Base-by-base conservation (phyloP, 2,113 vertebrate species). In the Istiophorus platypterus region DNA sequence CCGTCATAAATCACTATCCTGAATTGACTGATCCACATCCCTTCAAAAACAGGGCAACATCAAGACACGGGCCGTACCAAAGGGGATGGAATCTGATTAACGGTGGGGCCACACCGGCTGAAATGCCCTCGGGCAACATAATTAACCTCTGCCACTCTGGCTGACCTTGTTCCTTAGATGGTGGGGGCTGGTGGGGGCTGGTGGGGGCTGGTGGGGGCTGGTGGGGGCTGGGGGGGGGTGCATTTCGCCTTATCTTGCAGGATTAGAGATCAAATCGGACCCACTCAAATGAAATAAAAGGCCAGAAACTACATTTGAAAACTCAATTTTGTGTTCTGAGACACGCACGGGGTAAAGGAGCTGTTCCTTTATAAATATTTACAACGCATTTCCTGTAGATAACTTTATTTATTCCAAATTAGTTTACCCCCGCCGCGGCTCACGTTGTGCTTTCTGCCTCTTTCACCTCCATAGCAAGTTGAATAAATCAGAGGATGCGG, bases 281-380 rank as follows among this genome's bases (percentile, higher is more conserved):
- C 17, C 8, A n/a, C n/a, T 15, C 45, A 37, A 85, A 86, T 59
- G 5, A 71, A 85, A 90, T 77, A 76, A 77, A 59, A n/a, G 56
- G 20, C 41, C 29, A 18, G 74, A 78, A 78, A 70, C 17, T 51
- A 20, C 12, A 67, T 89, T 62, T 34, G n/a, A 8, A 76, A 85
- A 76, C 47, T 29, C 45, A 34, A 82, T 37, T 63, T 76, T 7
- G 34, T 15, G 20, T 34, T 51, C 18, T 22, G 6, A 7, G 34
- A 70, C 69, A 29, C 0, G 11, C 17, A 31, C 5, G 37, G 49
- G 7, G n/a, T 10, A 1, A 34, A 31, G 8, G 14, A 13, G 7
- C 31, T 34, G 72, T 13, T 82, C 15, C 41, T 31, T 15, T 42
- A 66, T 15, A 27, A 47, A 42, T 14, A 15, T 14, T 49, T 12